These are phyloP conservation scores for Mugil cephalus DNA, from an alignment of 2,113 vertebrate species.

Conservation along the genomic window DNA sequence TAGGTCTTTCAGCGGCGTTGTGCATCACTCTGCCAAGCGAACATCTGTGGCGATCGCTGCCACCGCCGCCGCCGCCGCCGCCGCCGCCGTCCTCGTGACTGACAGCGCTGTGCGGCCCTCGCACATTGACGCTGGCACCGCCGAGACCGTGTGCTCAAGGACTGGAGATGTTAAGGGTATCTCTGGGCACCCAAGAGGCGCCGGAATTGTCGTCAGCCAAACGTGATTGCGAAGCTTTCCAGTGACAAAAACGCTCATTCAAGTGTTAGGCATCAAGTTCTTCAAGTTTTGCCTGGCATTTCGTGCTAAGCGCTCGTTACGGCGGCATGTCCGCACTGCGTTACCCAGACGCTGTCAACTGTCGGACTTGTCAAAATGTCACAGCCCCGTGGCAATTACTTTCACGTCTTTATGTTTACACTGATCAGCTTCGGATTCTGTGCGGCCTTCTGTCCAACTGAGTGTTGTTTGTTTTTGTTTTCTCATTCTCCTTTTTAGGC, in stretches of 20 bases:
- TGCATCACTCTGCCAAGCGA: conserved; percentile 47
- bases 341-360: background rate
- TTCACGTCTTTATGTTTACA: conserved; percentile 24
- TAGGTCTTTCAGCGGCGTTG: conserved; percentile 16
- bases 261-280: background rate
- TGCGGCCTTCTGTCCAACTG: background rate
- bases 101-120: conserved; percentile 8
- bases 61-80: no score
- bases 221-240: background rate
- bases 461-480: no score
- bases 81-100: conserved; percentile 23
- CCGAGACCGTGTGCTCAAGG: conserved; percentile 7
- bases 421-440: conserved; percentile 28
- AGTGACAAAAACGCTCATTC: background rate
- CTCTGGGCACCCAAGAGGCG: conserved; percentile 1
- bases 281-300: conserved; percentile 12
- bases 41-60: conserved; percentile 62
- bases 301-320: conserved; percentile 32
- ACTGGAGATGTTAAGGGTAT: background rate
- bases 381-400: conserved; percentile 12
- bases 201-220: conserved; percentile 7
- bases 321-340: conserved; percentile 2
- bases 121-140: conserved; percentile 43
- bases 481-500: no score
- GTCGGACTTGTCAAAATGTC: conserved; percentile 39